phyloP scores from a whole-genome alignment of 2,888 invertebrate genomes.

The Athetis lepigone region DNA sequence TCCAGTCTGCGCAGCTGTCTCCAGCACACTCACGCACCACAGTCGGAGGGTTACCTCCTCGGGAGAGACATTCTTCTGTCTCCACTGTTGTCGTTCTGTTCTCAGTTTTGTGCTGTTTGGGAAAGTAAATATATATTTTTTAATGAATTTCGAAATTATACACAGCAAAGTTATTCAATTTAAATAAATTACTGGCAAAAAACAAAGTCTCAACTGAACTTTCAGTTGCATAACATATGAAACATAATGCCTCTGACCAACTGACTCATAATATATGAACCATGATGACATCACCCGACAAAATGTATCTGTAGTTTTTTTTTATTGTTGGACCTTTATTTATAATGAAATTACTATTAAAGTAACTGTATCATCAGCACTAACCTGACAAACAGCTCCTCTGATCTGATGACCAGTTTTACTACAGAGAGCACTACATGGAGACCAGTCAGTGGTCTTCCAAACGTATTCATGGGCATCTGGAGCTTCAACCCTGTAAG shows the following conservation, averaged over 20 bases:
- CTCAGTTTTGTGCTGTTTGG: constrained; percentile 83
- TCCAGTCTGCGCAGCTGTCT: constrained; percentile 78
- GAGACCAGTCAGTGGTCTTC: constrained; percentile 96
- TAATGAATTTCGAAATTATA: too few relatives aligned
- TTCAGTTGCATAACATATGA: too few relatives aligned
- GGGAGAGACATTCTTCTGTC: constrained; percentile 78
- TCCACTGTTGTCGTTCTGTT: constrained; percentile 89
- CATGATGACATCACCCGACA: too few relatives aligned
- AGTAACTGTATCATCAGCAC: not conserved
- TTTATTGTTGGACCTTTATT: too few relatives aligned
- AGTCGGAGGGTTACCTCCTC: constrained; percentile 75
- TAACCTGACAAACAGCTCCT: constrained; percentile 93
- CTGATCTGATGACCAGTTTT: constrained; percentile 93
- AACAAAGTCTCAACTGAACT: too few relatives aligned
- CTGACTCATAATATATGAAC: too few relatives aligned
- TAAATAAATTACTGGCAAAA: too few relatives aligned
- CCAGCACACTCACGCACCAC: constrained; percentile 79
- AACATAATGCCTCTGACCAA: too few relatives aligned
- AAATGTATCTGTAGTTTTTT: too few relatives aligned
- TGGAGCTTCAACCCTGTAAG: constrained; percentile 64
- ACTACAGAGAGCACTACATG: constrained; percentile 96
- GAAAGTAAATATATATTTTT: not conserved
- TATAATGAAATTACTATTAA: too few relatives aligned
- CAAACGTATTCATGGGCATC: constrained; percentile 92
- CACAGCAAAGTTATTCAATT: too few relatives aligned